Conservation (phyloP, 2,797 vertebrate species). For the Etheostoma perlongum region DNA sequence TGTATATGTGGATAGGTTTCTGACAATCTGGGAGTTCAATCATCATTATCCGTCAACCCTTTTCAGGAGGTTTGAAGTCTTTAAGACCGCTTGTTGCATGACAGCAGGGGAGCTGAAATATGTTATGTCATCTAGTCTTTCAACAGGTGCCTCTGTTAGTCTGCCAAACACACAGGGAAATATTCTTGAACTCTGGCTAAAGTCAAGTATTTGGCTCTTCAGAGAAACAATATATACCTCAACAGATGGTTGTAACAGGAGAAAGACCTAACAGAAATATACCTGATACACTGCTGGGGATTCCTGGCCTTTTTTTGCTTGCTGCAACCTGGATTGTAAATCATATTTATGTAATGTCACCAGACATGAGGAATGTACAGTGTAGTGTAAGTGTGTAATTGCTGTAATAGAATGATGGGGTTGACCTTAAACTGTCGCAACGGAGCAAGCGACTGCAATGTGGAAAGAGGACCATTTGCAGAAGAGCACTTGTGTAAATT, state of each 20-base stretch:
- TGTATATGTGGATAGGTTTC: slow-evolving; percentile 27
- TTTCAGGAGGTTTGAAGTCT: slow-evolving; percentile 40
- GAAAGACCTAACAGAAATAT: slow-evolving; percentile 58
- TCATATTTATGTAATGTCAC: slow-evolving; percentile 67
- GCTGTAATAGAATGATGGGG: slow-evolving; percentile 57
- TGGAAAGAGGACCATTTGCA: slow-evolving; percentile 1
- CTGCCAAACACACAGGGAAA: slow-evolving; percentile 59
- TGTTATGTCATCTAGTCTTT: slow-evolving; percentile 71
- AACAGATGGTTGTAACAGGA: slow-evolving; percentile 62
- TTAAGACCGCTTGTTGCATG: slow-evolving; percentile 26
- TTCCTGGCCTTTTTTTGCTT: slow-evolving; percentile 53
- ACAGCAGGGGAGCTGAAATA: slow-evolving; percentile 53
- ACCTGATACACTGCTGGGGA: slow-evolving; percentile 67
- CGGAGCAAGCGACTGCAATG: slow-evolving; percentile 31
- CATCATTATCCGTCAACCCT: slow-evolving; percentile 44
- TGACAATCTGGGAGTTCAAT: slow-evolving; percentile 33
- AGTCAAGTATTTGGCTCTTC: slow-evolving; percentile 48
- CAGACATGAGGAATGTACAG: slow-evolving; percentile 64
- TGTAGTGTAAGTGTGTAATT: slow-evolving; percentile 63
- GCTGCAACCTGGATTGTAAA: slow-evolving; percentile 55
- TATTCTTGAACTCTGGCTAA: slow-evolving; percentile 49
- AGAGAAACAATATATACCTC: slow-evolving; percentile 56
- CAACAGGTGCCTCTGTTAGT: slow-evolving; percentile 62
- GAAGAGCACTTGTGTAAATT: not conserved
- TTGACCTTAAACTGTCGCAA: slow-evolving; percentile 59